Conservation (phyloP, 2,113 vertebrate species). For the Petromus typicus region DNA sequence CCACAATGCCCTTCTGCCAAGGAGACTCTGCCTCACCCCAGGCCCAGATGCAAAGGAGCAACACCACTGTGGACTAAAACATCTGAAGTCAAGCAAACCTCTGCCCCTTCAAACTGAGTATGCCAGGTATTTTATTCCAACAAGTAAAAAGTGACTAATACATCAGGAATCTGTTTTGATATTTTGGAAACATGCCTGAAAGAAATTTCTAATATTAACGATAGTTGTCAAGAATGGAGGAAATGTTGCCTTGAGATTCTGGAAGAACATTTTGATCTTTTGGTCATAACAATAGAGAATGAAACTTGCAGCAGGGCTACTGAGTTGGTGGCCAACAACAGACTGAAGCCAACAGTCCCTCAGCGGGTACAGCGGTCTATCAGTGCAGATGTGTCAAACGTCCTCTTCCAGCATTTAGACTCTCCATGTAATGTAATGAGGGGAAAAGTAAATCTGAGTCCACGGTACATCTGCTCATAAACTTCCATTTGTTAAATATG, state of each 20-base stretch:
- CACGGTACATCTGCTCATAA: constrained; percentile 85
- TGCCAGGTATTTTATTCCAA: neutral
- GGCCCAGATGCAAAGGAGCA: neutral
- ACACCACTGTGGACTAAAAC: too few species aligned
- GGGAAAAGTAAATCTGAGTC: constrained; percentile 80
- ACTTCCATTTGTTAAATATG: constrained; percentile 84
- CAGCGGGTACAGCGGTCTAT: constrained; percentile 18
- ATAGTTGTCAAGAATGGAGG: neutral
- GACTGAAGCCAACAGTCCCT: neutral
- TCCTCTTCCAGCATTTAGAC: constrained; percentile 52
- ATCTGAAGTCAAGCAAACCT: neutral
- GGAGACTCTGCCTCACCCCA: neutral
- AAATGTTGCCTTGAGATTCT: neutral
- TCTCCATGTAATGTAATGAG: constrained; percentile 47
- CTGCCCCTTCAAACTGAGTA: neutral
- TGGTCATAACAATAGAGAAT: neutral
- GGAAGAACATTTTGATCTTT: constrained; percentile 31
- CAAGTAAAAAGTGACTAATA: neutral
- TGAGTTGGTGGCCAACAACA: neutral
- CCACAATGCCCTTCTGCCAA: neutral
- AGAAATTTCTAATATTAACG: neutral
- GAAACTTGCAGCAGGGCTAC: neutral
- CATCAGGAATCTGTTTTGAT: neutral
- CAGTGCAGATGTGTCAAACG: constrained; percentile 78
- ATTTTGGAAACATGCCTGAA: neutral